Evolutionary conservation across 2,113 vertebrate genomes (phyloP), one percentile per base, ranked within the genome.

Genomic region (Bungarus multicinctus): DNA sequence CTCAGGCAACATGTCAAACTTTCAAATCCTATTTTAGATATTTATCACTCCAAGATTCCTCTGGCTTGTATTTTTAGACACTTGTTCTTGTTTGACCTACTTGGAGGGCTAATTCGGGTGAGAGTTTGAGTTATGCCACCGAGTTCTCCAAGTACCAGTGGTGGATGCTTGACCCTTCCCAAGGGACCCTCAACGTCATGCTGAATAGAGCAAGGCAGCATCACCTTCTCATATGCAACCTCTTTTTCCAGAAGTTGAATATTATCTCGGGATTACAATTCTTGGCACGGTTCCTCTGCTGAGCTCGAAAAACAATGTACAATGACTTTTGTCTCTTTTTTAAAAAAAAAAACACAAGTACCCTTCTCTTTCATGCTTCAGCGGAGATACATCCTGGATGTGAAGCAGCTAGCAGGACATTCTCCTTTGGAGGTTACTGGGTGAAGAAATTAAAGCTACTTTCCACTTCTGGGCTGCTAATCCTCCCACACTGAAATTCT

Each of bases 361-460:
- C 88, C 57, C 87, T 94, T 94, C 94, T 88, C 95, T 91, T 91
- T 74, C 74, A 89, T 81, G 93, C 95, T 94, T 96, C 92, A 96
- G 94, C 64, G 47, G 93, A 95, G 92, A 96, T 89, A 92, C 69
- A 93, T 93, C 92, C 93, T 81, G 89, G 94, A 96, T 53, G 81
- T 88, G 91, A 95, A 94, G 94, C 96, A 97, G 86, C 60, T 94
- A 96, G 89, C 57, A 89, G 60, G 86, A 85, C 18, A 89, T 89
- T 94, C 45, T 87, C 57, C 89, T 95, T 92, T 90, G 94, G 95
- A 95, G 96, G 58, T 95, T 97, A 96, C 96, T 96, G 94, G 95
- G 94, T 96, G 95, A 96, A 94, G 93, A 97, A 94, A 95, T 91
- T 91, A 95, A 96, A 97, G 94, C 95, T 95, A 92, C 93, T 95